Evolutionary conservation across 1,140 invertebrate genomes (phyloP).

Genomic region (Stegodyphus dumicola): DNA sequence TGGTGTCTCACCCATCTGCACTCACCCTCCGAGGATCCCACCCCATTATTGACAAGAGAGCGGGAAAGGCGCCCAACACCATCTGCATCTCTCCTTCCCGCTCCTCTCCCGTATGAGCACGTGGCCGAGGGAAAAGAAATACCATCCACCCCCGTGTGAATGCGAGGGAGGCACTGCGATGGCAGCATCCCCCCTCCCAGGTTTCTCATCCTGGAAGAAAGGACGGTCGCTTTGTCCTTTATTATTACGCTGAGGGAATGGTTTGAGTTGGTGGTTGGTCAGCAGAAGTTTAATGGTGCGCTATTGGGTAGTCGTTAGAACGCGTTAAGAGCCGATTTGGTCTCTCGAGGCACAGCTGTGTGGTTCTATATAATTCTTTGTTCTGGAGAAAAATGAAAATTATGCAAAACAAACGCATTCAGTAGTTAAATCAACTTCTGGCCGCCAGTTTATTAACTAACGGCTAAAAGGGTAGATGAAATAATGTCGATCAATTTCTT

Average conservation of each 20-base stretch:
- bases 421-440: too few relatives aligned
- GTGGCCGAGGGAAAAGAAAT: slow-evolving; percentile 16
- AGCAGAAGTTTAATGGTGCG: slow-evolving; percentile 5
- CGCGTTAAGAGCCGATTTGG: too few relatives aligned
- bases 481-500: too few relatives aligned
- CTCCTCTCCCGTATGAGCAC: slow-evolving; percentile 19
- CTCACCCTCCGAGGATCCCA: background rate
- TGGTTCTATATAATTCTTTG: too few relatives aligned
- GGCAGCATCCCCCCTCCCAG: background rate
- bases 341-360: too few relatives aligned
- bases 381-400: too few relatives aligned
- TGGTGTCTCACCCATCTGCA: slow-evolving; percentile 43
- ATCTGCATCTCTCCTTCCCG: slow-evolving; percentile 23
- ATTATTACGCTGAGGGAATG: background rate
- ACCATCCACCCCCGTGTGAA: background rate
- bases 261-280: background rate
- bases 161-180: background rate
- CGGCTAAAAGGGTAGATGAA: too few relatives aligned
- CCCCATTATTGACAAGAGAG: slow-evolving; percentile 18
- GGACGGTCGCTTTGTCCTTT: background rate
- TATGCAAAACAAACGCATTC: too few relatives aligned
- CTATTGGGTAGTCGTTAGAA: background rate
- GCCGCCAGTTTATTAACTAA: too few relatives aligned
- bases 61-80: slow-evolving; percentile 1
- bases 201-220: background rate